A percentile compares a stretch with the other conserved stretches of the same genome.
These are phyloP conservation scores for Polydrusus cervinus DNA, from an alignment of 2,888 invertebrate genomes.

Conservation along the genomic window DNA sequence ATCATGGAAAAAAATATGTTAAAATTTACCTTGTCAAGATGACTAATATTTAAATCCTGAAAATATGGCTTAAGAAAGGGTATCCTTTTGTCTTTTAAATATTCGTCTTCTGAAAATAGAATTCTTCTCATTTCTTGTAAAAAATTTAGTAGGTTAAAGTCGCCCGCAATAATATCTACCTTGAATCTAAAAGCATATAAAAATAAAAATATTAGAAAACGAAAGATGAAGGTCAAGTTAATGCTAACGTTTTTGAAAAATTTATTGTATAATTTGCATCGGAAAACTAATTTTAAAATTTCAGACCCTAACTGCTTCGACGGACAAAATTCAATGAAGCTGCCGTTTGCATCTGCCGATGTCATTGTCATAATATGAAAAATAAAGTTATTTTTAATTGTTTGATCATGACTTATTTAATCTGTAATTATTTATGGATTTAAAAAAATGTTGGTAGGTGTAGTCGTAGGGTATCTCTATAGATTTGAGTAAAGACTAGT, in stretches of 20 bases:
- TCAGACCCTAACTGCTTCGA: no score
- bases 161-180: slow-evolving; percentile 70
- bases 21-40: slow-evolving; percentile 74
- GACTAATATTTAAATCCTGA: slow-evolving; percentile 73
- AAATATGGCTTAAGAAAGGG: slow-evolving; percentile 72
- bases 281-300: no score
- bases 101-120: slow-evolving; percentile 63
- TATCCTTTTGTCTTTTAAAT: slow-evolving; percentile 58
- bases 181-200: slow-evolving; percentile 65
- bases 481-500: no score
- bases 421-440: no score
- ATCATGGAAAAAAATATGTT: not conserved
- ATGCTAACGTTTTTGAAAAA: no score
- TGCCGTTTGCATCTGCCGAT: no score
- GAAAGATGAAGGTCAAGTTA: not conserved
- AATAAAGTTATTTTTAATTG: no score
- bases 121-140: slow-evolving; percentile 69
- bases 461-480: no score
- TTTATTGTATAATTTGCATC: not conserved
- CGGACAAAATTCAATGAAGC: no score
- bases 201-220: not conserved
- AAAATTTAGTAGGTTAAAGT: slow-evolving; percentile 67
- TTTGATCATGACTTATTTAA: no score
- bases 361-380: no score
- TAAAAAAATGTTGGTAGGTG: no score